phyloP scores from a whole-genome alignment of 2,113 vertebrate genomes.

The Zapus hudsonius region DNA sequence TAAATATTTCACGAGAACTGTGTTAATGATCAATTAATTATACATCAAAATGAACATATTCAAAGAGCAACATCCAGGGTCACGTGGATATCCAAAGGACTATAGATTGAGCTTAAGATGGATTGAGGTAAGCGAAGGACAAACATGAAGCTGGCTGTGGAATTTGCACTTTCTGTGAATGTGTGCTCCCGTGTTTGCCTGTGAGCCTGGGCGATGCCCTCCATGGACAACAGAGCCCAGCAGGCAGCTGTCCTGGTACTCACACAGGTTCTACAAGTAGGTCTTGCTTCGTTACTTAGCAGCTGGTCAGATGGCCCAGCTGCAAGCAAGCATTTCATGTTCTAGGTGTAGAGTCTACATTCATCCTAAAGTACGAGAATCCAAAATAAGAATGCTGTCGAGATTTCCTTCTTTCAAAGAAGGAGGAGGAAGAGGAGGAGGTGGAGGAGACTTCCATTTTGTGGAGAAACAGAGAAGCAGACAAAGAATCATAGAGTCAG shows the following conservation, averaged over 20 bases:
- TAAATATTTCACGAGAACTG: conserved; percentile 46
- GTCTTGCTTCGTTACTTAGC: background rate
- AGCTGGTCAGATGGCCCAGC: background rate
- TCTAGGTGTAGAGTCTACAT: background rate
- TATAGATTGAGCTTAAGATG: conserved; percentile 45
- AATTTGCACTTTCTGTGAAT: conserved; percentile 24
- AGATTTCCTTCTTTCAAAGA: background rate
- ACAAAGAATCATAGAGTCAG: background rate
- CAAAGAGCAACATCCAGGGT: conserved; percentile 14
- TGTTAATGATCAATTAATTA: conserved; percentile 74
- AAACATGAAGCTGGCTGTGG: conserved; percentile 43
- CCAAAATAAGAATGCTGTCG: background rate
- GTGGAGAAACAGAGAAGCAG: background rate
- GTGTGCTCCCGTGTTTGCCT: conserved; percentile 14
- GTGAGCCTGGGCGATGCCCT: conserved; percentile 18
- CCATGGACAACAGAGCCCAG: background rate
- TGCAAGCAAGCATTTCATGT: background rate
- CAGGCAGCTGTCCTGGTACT: conserved; percentile 7
- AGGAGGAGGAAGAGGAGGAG: no score
- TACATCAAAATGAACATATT: conserved; percentile 60
- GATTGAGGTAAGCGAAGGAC: conserved; percentile 39
- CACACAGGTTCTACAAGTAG: background rate
- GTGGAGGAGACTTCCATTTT: background rate
- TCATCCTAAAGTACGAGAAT: background rate
- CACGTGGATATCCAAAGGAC: conserved; percentile 41